Evolutionary conservation across 2,113 vertebrate genomes (phyloP).

Genomic region (Triplophysa siluroides): DNA sequence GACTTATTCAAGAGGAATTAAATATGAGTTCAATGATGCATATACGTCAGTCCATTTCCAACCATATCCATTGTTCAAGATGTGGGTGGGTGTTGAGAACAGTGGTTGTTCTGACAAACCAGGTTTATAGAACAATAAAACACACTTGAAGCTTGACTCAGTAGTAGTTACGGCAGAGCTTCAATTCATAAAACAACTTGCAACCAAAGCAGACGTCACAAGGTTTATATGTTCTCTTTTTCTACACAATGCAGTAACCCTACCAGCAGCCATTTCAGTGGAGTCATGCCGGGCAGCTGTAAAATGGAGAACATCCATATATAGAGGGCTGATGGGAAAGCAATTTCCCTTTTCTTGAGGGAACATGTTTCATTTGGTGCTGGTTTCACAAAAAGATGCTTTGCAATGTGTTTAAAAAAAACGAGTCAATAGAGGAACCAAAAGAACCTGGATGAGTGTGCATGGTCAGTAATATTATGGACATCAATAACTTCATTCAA

Average conservation of each 20-base stretch:
- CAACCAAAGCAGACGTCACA: slow-evolving; percentile 55
- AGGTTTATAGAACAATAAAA: slow-evolving; percentile 56
- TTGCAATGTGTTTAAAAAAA: slow-evolving; percentile 8
- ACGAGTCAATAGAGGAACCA: neutral
- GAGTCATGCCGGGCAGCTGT: slow-evolving; percentile 28
- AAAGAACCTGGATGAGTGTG: neutral
- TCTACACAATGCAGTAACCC: slow-evolving; percentile 26
- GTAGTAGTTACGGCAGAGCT: slow-evolving; percentile 43
- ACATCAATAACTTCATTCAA: neutral
- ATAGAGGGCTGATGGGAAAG: slow-evolving; percentile 28
- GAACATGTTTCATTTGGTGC: slow-evolving; percentile 1
- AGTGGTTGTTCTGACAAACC: slow-evolving; percentile 35
- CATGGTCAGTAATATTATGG: neutral
- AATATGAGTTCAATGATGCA: neutral
- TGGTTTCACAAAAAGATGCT: neutral
- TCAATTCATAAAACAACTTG: slow-evolving; percentile 54
- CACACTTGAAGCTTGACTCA: slow-evolving; percentile 43
- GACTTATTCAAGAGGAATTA: neutral
- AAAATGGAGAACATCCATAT: slow-evolving; percentile 12
- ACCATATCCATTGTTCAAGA: slow-evolving; percentile 25
- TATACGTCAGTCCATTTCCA: slow-evolving; percentile 15
- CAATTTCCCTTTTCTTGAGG: slow-evolving; percentile 18
- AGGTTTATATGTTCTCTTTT: slow-evolving; percentile 45
- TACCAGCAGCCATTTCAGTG: slow-evolving; percentile 36
- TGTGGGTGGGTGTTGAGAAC: neutral